Base-by-base conservation (phyloP, 64 coral and sea anemone species). In the Anthopleura sola region DNA sequence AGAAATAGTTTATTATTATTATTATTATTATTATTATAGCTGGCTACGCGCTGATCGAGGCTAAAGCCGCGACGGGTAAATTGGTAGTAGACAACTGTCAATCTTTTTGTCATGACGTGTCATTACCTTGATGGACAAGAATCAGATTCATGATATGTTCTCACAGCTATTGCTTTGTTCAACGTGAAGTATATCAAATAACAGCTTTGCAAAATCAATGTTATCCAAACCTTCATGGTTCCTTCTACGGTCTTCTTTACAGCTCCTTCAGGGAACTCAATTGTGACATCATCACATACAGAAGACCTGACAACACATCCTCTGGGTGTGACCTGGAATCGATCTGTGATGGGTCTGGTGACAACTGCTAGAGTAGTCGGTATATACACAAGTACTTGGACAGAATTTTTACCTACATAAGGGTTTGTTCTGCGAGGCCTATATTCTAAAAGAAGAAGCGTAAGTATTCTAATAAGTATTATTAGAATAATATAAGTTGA, bases 241-340 rank as follows among this genome's bases (percentile, higher is more conserved):
- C 81, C 81, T 29, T 54, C 31, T 7, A 53, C 31, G 23, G 48
- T 49, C 31, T 83, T 83, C 11, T 83, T 2, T 31, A 83, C 81
- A 60, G 81, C 81, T 53, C 55, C 81, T 83, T 60, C 33, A 60
- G 49, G 81, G 31, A 83, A 83, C 48, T 55, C 48, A 24, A 83
- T 38, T 57, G 48, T 53, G 24, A 56, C 49, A 28, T 83, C 49
- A 24, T 53, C 3, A 37, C 49, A 55, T 57, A 37, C 49, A 31
- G 19, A 55, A 40, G 80, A 83, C 34, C 33, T 83, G 47, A 83
- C 17, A 24, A 32, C 44, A 46, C 14, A 16, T 36, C 17, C 81
- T 49, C 19, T 31, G 9, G 24, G 16, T 0, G 26, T 18, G 39
- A 47, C 39, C 2, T 50, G 32, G 40, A 82, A 49, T 32, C 16